phyloP scores from a whole-genome alignment of 2,113 vertebrate genomes.

The Hypanus sabinus region DNA sequence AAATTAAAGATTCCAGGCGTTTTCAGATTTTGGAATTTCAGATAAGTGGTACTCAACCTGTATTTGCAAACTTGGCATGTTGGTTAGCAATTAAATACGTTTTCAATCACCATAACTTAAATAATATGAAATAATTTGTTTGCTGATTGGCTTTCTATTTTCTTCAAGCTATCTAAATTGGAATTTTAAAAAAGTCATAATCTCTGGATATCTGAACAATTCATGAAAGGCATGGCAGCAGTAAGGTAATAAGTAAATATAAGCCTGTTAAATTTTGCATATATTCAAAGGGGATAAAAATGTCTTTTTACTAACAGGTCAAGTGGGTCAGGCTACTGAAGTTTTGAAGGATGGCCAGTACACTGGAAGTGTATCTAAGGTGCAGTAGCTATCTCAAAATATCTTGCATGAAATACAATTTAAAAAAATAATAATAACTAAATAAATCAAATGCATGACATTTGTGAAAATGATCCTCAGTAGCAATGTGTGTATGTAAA shows the following conservation, averaged over 20 bases:
- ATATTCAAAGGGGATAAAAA: not conserved
- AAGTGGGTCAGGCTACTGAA: not conserved
- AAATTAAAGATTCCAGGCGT: too few species aligned
- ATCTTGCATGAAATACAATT: too few species aligned
- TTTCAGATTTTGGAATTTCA: too few species aligned
- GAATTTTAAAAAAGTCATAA: not conserved
- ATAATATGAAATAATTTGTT: not conserved
- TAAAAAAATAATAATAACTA: not conserved
- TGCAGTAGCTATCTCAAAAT: not conserved
- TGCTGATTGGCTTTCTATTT: not conserved
- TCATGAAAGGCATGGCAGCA: not conserved
- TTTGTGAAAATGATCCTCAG: not conserved
- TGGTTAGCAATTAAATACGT: not conserved
- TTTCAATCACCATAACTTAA: too few species aligned
- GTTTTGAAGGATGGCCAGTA: not conserved
- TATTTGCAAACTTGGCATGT: not conserved
- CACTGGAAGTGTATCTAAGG: not conserved
- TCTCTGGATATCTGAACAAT: not conserved
- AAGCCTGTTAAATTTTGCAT: not conserved
- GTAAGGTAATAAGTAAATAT: not conserved
- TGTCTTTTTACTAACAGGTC: not conserved
- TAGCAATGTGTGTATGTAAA: not conserved
- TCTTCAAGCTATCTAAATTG: not conserved
- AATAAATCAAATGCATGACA: not conserved
- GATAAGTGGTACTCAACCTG: too few species aligned